Base-by-base conservation (phyloP, 2,888 invertebrate genomes). In the Melikaiella ostensackeni region DNA sequence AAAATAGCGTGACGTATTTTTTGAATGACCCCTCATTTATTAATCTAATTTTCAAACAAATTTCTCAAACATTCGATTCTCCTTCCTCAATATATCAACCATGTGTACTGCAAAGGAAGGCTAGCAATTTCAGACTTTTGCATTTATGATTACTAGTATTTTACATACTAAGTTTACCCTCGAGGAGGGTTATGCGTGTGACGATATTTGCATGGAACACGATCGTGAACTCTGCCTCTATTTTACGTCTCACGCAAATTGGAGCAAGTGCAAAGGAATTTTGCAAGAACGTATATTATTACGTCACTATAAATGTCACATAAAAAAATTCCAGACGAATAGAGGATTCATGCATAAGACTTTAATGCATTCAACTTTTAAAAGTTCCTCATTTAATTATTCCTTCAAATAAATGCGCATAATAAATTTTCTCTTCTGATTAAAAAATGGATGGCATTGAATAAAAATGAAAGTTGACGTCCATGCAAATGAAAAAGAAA, bases 201-300 rank as follows among this genome's bases (percentile, higher is more conserved):
- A 50, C 30, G 70, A 70, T 50, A 70, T 84, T 84, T 82, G 81
- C 84, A 83, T 84, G 82, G 79, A 81, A 80, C 82, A 80, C 80
- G 84, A 80, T 83, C 83, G 77, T 83, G 84, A 84, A 84, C 84
- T 81, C 79, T 82, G 9, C 50, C 9, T 70, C 50, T 46, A 70
- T 70, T 46, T 70, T 70, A 70, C 16, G 19, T 70, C 30, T 70
- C 70, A 70, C 30, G 70, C 70, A 9, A 70, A n/a, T 70, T 30
- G 27, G 30, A 50, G 19, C 50, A 66, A 66, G 30, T 66, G 66
- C 46, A n/a, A 66, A 27, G 46, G 30, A 66, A 66, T 66, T 46
- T 66, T 70, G 50, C 24, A 70, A 70, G 27, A 50, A 70, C 50
- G 24, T 50, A n/a, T n/a, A 27, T 70, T 50, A 46, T 70, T 33